Base-by-base conservation (phyloP, 2,797 vertebrate species). In the Melanotaenia pygmaea region DNA sequence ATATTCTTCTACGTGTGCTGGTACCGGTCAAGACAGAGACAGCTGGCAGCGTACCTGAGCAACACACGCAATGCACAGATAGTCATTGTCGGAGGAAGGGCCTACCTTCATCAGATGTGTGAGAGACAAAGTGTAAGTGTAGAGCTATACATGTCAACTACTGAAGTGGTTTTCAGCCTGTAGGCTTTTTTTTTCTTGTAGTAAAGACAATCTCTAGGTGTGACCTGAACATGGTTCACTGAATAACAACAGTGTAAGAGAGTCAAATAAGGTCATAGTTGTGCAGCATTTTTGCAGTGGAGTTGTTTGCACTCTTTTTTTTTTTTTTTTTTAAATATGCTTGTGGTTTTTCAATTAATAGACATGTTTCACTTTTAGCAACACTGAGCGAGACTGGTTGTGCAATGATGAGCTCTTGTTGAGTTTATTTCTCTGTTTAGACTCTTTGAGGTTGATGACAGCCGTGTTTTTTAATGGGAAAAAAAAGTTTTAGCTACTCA, bases 1-100 rank as follows among this genome's bases (percentile, higher is more conserved):
- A 96, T 96, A 74, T 95, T 95, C 87, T 96, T 96, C 89, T 96
- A 96, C 67, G 94, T 96, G 62, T 96, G 95, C 92, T 96, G 95
- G 95, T 96, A 96, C 67, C 95, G 95, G 37, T 96, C 95, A 4
- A 94, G 95, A 70, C 95, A 96, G 83, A 92, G 95, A 70, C 95
- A 96, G 22, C 92, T 96, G 56, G 94, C 95, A 10, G 95, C 95
- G 0, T 96, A 95, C 89, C 93, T 96, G 80, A 96, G 94, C 84
- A 96, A 96, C 84, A 95, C 95, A 13, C 95, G 95, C 74, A 96
- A 96, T 74, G 95, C 95, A 26, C 95, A 96, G 89, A 96, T 96
- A 32, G 95, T 96, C 74, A 96, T 96, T 26, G 95, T 96, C 1
- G 95, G 95, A 67, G 95, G 95, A 84, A 88, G 95, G 64, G 95